phyloP scores from a whole-genome alignment of 2,113 vertebrate genomes.

The Coregonus clupeaformis region DNA sequence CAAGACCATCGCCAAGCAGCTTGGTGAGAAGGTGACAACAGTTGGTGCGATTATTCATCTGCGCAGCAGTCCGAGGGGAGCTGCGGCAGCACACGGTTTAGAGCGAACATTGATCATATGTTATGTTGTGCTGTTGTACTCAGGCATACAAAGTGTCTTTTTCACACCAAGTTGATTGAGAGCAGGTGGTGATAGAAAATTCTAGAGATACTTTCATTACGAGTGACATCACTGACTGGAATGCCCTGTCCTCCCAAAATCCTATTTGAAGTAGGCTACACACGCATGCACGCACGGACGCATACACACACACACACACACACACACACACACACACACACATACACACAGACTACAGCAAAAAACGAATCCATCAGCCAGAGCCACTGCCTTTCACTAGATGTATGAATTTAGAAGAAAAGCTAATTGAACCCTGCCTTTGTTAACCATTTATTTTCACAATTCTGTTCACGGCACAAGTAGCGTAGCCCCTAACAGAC shows the following conservation, averaged over 20 bases:
- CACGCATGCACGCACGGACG: neutral
- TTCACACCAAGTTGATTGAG: neutral
- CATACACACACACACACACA: slow-evolving; percentile 10
- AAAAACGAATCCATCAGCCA: neutral
- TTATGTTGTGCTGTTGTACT: neutral
- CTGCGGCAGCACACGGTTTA: too few species aligned
- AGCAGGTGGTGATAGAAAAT: neutral
- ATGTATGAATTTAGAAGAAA: neutral
- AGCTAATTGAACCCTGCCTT: slow-evolving; percentile 40
- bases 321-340: neutral
- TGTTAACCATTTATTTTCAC: neutral
- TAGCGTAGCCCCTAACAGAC: neutral
- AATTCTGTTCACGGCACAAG: slow-evolving; percentile 44
- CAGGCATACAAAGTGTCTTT: neutral
- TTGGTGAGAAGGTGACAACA: too few species aligned
- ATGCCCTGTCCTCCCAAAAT: neutral
- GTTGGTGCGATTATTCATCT: too few species aligned
- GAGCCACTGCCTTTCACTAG: too few species aligned
- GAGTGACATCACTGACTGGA: neutral
- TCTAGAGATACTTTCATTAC: slow-evolving; percentile 12
- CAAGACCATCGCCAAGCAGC: too few species aligned
- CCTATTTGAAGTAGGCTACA: neutral
- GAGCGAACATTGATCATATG: neutral
- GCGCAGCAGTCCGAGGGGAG: too few species aligned
- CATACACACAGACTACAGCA: neutral